Percentiles rank a stretch among this genome's conserved stretches.
Conservation (phyloP, 2,888 invertebrate species). For the Cantharis flavilabris region DNA sequence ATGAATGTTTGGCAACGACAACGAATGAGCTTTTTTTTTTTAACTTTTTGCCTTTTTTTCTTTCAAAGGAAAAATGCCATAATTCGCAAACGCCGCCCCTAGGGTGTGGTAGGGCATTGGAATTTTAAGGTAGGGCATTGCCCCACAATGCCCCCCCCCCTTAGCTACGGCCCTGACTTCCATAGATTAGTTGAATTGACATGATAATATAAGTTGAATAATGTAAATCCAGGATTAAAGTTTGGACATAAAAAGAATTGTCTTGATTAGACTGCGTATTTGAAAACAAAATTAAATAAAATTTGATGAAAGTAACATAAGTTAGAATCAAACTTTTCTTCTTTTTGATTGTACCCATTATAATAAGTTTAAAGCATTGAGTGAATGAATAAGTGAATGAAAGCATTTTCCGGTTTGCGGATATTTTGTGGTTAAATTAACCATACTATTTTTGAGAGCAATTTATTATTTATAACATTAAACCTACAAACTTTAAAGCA, state of each 20-base stretch:
- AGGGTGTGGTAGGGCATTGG: too few relatives aligned
- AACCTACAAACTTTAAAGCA: background rate
- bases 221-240: background rate
- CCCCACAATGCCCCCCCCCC: too few relatives aligned
- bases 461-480: slow-evolving; percentile 8
- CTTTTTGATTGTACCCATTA: background rate
- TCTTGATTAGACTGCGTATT: background rate
- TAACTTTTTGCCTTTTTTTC: too few relatives aligned
- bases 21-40: too few relatives aligned
- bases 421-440: slow-evolving; percentile 15
- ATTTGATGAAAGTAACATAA: background rate
- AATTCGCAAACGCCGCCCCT: too few relatives aligned
- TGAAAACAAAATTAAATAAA: background rate
- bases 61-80: too few relatives aligned
- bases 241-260: background rate
- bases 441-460: slow-evolving; percentile 12
- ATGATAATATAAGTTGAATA: too few relatives aligned
- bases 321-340: background rate
- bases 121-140: too few relatives aligned
- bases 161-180: too few relatives aligned
- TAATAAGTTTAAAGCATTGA: background rate
- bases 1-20: too few relatives aligned
- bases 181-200: too few relatives aligned
- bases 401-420: slow-evolving; percentile 12
- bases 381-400: slow-evolving; percentile 13